Conservation (phyloP, 2,113 vertebrate genomes). For the Leptocoma aspasia region DNA sequence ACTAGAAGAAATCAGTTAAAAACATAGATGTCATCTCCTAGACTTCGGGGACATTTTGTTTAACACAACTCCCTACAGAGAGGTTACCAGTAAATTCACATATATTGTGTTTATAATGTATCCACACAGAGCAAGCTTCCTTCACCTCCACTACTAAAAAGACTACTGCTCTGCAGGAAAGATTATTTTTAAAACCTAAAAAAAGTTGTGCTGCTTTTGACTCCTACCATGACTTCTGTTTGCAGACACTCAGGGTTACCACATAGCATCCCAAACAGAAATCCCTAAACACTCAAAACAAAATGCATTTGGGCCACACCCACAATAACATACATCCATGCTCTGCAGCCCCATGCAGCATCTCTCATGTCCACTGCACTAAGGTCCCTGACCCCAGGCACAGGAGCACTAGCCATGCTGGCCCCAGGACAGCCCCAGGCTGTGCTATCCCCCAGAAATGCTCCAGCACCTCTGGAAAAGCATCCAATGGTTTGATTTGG, state of each 20-base stretch:
- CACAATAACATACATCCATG: fast-evolving
- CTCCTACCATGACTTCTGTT: background rate
- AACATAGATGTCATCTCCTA: background rate
- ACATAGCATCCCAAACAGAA: background rate
- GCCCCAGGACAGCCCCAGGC: background rate
- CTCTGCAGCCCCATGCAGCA: fast-evolving
- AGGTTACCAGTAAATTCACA: background rate
- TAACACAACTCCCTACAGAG: background rate
- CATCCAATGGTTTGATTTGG: background rate
- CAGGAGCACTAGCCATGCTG: fast-evolving
- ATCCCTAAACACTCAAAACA: background rate
- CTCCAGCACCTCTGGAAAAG: background rate
- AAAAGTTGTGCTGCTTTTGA: background rate
- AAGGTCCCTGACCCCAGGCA: background rate
- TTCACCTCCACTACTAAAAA: background rate
- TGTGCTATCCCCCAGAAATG: fast-evolving
- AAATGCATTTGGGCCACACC: background rate
- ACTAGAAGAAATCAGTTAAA: background rate
- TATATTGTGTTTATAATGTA: background rate
- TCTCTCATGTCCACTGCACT: fast-evolving
- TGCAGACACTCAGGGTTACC: background rate
- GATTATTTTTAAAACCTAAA: background rate
- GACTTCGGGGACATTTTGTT: background rate
- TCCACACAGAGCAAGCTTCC: background rate
- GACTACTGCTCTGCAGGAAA: background rate